Evolutionary conservation across 2,888 invertebrate species (phyloP).

Genomic region (Diloba caeruleocephala): DNA sequence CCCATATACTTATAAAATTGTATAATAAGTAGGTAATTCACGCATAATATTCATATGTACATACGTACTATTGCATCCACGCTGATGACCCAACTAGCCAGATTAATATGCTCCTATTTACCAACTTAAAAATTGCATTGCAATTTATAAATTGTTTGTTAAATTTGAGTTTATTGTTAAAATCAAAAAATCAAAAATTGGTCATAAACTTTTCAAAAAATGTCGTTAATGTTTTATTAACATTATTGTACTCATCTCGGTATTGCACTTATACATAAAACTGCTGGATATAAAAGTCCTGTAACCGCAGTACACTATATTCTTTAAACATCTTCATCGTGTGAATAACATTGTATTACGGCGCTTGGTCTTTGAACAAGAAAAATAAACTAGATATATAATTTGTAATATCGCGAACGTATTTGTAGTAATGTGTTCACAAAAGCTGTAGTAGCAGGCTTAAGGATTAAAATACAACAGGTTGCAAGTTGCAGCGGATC

Average conservation of each 20-base stretch:
- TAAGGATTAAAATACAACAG: conserved; percentile 82
- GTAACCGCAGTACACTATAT: conserved; percentile 8
- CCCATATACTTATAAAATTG: conserved; percentile 53
- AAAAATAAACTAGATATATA: conserved; percentile 25
- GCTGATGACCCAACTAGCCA: conserved; percentile 13
- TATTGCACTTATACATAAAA: conserved; percentile 7
- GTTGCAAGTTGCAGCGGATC: conserved; percentile 78
- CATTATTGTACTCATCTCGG: conserved; percentile 2
- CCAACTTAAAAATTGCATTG: conserved; percentile 7
- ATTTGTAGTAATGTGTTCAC: conserved; percentile 74
- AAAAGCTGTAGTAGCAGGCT: conserved; percentile 74
- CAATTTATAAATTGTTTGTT: neutral
- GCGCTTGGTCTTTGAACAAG: conserved; percentile 34
- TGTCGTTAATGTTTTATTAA: conserved; percentile 11
- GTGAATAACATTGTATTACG: conserved; percentile 20
- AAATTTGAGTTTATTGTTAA: neutral
- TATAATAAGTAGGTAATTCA: conserved; percentile 54
- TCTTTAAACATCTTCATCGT: conserved; percentile 27
- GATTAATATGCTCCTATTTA: conserved; percentile 10
- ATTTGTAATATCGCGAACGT: conserved; percentile 49
- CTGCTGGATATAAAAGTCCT: conserved; percentile 11
- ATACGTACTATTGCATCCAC: conserved; percentile 24
- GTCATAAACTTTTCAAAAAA: conserved; percentile 6
- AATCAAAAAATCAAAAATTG: conserved; percentile 3
- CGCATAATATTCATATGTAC: conserved; percentile 24